Evolutionary conservation across 2,888 invertebrate genomes (phyloP), one percentile per base, ranked within the genome.

Genomic region (Agonopterix subpropinquella): DNA sequence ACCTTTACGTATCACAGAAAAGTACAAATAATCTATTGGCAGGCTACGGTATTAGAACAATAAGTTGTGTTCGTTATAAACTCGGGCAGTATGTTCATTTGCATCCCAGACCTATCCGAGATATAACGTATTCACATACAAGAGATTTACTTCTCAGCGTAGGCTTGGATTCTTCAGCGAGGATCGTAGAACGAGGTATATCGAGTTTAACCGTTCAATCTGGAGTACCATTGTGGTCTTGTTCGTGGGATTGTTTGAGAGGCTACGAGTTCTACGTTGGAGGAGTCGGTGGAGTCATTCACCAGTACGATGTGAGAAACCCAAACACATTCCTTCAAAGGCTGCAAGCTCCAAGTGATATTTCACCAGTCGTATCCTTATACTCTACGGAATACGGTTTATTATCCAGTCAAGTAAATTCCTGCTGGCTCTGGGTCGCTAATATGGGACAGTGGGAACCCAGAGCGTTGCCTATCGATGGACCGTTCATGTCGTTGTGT

Each of bases 151-250:
- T 98, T 8, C 83, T 97, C 0, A 94, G 94, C 41, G 96, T 95
- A 1, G 93, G 94, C 0, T 85, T 96, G 61, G 98, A 98, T 67
- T 92, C 93, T 58, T 89, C 91, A 53, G 87, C 97, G 3, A 91
- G 93, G 47, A 94, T 95, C 58, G 85, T 94, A 0, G 88, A 92
- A 36, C 90, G 91, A 15, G 93, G 94, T 41, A 77, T 87, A 0
- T 82, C 90, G 0, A 89, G 90, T 8, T 81, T 90, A 10, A 89
- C 89, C 28, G 87, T 90, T 36, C 77, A 76, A 36, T 78, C 89
- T 0, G 90, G 90, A 0, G 80, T 85, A 48, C 92, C 93, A 0
- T 80, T 96, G 0, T 98, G 98, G 98, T 95, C 97, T 0, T 97
- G 97, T 68, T 91, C 94, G 7, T 96, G 97, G 94, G 95, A 95